A percentile compares a stretch with the other conserved stretches of the same genome.
phyloP scores from a whole-genome alignment of 1,140 invertebrate genomes.

The Drosophila nasuta region DNA sequence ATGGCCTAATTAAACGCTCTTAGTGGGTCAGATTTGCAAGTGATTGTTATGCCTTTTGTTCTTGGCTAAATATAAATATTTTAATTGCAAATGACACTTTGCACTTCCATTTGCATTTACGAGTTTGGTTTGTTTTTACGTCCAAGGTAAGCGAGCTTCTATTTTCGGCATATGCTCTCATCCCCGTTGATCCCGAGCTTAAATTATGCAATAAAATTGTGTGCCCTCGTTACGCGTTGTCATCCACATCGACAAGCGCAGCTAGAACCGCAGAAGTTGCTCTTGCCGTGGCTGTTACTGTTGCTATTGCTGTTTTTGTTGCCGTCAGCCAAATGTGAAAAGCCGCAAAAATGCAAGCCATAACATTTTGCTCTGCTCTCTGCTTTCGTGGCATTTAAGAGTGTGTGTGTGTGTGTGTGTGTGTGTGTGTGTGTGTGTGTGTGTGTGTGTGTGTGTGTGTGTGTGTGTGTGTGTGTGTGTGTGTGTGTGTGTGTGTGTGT shows the following conservation, averaged over 20 bases:
- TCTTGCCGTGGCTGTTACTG: no score
- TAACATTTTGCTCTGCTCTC: slow-evolving; percentile 55
- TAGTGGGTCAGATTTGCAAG: not conserved
- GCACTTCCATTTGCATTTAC: not conserved
- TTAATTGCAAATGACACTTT: slow-evolving; percentile 6
- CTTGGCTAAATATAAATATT: not conserved
- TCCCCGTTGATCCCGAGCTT: slow-evolving; percentile 12
- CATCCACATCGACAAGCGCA: slow-evolving; percentile 2
- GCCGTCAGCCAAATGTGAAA: slow-evolving; percentile 35
- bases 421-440: slow-evolving; percentile 23
- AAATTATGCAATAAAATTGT: slow-evolving; percentile 26
- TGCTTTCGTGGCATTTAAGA: slow-evolving; percentile 22
- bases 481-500: slow-evolving; percentile 7
- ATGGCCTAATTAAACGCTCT: not conserved
- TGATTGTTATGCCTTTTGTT: not conserved
- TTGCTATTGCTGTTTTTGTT: slow-evolving; percentile 9
- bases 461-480: slow-evolving; percentile 14
- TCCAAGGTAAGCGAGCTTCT: not conserved
- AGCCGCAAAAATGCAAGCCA: slow-evolving; percentile 57
- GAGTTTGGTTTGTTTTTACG: not conserved
- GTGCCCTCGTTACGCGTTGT: slow-evolving; percentile 8
- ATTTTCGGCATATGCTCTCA: slow-evolving; percentile 9
- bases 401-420: slow-evolving; percentile 10
- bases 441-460: slow-evolving; percentile 21
- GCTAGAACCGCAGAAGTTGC: slow-evolving; percentile 22